Base-by-base conservation (phyloP, 2,797 vertebrate genomes). In the Alectoris magna region DNA sequence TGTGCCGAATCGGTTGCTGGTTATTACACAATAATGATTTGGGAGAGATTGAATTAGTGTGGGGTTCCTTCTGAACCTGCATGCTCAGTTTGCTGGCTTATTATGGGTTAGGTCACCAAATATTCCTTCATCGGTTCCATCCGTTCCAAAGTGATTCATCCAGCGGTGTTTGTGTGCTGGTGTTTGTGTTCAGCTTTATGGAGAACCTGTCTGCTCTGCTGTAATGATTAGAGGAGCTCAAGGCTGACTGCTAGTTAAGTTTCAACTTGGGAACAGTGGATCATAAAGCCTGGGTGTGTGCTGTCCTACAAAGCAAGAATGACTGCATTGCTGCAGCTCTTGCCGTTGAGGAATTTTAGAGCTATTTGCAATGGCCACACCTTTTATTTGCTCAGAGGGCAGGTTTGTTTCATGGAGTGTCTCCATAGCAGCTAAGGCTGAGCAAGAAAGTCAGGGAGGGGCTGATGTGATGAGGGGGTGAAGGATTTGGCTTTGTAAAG, bases 341-440 rank as follows among this genome's bases (percentile, higher is more conserved):
- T 70, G 22, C 81, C 82, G 85, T 80, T 78, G 3, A 93, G 94
- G 96, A 92, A 94, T 95, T 93, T n/a, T 56, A 17, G 73, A 74
- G 90, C 91, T 71, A n/a, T 96, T 97, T 71, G 51, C 85, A 56
- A 55, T 48, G 86, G 94, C 96, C 96, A 86, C 97, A 96, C 97
- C 97, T 96, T 92, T 75, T 93, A 41, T 95, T 96, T 88, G 75
- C 92, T 97, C 92, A 94, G 84, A 92, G 93, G 91, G 90, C 93
- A 95, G 93, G 87, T 96, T 96, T 96, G 93, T 96, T 97, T 96
- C 84, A 1, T 19, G 70, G 84, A 29, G 66, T 94, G 94, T 97
- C 94, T 96, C 94, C 95, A 95, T 97, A 96, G 96, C 9, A 96
- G 96, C 93, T 38, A 24, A 62, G 85, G 13, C 66, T n/a, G 31